These are phyloP conservation scores for Archips xylosteana DNA, from an alignment of 2,888 invertebrate species.

Conservation along the genomic window DNA sequence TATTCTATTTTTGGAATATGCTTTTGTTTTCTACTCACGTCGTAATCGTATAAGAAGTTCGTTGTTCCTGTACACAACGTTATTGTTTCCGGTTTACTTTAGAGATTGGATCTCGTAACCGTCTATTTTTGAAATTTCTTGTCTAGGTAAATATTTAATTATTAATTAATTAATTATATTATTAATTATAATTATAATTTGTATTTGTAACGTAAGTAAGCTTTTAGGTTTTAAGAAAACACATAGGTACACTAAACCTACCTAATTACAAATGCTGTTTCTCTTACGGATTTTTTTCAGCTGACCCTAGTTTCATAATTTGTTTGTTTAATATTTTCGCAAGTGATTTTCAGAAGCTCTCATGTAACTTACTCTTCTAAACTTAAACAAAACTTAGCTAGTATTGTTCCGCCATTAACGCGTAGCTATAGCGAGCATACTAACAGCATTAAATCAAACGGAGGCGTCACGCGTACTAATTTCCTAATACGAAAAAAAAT, in stretches of 20 bases:
- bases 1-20: conserved; percentile 52
- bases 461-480: neutral
- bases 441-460: neutral
- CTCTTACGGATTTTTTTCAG: too few species aligned
- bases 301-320: too few species aligned
- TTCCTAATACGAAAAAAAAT: too few species aligned
- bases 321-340: too few species aligned
- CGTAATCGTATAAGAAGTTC: conserved; percentile 2
- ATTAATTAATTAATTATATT: too few species aligned
- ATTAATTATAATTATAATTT: too few species aligned
- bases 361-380: neutral
- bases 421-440: neutral
- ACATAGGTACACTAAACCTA: too few species aligned
- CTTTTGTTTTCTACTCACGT: conserved; percentile 35
- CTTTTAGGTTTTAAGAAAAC: too few species aligned
- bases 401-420: conserved; percentile 30
- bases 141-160: too few species aligned
- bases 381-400: conserved; percentile 26
- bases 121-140: neutral
- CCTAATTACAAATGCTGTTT: too few species aligned
- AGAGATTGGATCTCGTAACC: neutral
- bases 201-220: too few species aligned
- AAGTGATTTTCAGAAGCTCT: too few species aligned
- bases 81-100: conserved; percentile 5
- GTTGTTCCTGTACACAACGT: conserved; percentile 6